Evolutionary conservation across 2,113 vertebrate species (phyloP), one percentile per base, ranked within the genome.

Genomic region (Raja brachyura): DNA sequence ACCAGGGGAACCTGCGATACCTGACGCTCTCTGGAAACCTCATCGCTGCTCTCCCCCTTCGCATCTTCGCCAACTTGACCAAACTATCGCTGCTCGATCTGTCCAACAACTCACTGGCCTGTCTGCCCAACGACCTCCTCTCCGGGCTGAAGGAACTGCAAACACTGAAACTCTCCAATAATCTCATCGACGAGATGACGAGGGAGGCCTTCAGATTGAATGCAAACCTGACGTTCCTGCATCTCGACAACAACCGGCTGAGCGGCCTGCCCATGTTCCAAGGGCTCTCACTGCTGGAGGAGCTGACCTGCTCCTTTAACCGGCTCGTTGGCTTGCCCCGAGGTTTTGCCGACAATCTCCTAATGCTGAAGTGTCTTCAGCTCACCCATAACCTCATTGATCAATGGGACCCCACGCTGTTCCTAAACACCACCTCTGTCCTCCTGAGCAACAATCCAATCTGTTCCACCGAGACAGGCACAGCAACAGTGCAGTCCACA

Each of bases 341-440:
- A 28, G 66, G 33, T 25, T 92, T 92, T 73, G 68, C 66, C 73
- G 90, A 73, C 33, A 92, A 92, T 16, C 90, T 92, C 22, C 33
- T 48, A 25, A 54, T 9, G 33, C 68, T 92, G 20, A 9, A 70
- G 1, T 92, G 90, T 25, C 90, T 92, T 18, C 66, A 73, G 4
- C 18, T 54, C 68, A 92, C 66, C 13, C 18, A 74, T n/a, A 92
- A 92, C 39, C 20, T 73, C 68, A 92, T 92, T 6, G 10, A 20
- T 0, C 66, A 73, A 14, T 73, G 63, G 68, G 33, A 92, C 22
- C 1, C 22, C 4, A 20, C 8, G 39, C 10, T 22, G 33, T 73
- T 92, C 48, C 66, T 11, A 11, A 70, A 73, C 33, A 54, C 6
- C 3, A 28, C 39, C 5, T 48, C 90, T 22, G 63, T 92, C 33